Percentiles rank a stretch among this genome's conserved stretches.
Conservation (phyloP, 2,888 invertebrate genomes). For the Synanthedon myopaeformis region DNA sequence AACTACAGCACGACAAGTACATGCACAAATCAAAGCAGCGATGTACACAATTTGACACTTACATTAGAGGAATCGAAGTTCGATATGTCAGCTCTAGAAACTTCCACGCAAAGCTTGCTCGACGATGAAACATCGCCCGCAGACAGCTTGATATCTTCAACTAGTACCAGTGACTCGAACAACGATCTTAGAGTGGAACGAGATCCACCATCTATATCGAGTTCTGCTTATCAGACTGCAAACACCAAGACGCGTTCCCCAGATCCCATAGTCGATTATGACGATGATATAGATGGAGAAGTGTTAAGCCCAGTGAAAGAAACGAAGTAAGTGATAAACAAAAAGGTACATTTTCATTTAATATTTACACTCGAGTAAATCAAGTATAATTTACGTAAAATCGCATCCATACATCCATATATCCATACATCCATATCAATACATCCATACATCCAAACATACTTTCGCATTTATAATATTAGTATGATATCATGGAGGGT, state of each 20-base stretch:
- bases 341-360: not conserved
- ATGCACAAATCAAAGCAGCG: constrained; percentile 58
- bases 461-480: no score
- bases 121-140: constrained; percentile 89
- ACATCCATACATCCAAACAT: no score
- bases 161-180: constrained; percentile 73
- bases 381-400: no score
- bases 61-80: constrained; percentile 81
- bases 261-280: constrained; percentile 33
- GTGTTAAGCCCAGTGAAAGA: constrained; percentile 37
- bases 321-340: constrained; percentile 29
- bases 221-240: constrained; percentile 60
- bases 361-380: no score
- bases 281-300: constrained; percentile 48
- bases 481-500: no score
- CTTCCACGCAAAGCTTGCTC: constrained; percentile 76
- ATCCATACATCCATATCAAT: no score
- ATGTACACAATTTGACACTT: constrained; percentile 69
- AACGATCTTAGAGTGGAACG: constrained; percentile 62
- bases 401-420: no score
- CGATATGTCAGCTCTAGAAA: constrained; percentile 77
- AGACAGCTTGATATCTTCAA: constrained; percentile 78
- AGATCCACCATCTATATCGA: constrained; percentile 53
- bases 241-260: constrained; percentile 67
- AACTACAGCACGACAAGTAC: constrained; percentile 66